phyloP scores from a whole-genome alignment of 64 coral and sea anemone species.

The Exaiptasia diaphana region DNA sequence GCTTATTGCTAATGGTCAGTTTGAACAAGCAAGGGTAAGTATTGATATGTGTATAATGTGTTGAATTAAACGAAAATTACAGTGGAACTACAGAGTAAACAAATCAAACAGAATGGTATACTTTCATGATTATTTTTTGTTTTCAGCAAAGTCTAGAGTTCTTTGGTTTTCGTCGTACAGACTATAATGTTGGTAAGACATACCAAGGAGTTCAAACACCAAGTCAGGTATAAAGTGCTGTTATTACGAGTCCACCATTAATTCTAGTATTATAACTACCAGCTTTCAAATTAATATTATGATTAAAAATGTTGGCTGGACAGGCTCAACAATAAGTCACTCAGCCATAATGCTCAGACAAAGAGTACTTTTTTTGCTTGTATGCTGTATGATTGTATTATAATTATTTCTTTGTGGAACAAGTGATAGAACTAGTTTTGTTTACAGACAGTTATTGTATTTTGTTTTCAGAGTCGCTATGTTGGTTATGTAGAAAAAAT shows the following conservation, averaged over 20 bases:
- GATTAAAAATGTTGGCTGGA: no score
- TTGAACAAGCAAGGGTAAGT: conserved; percentile 79
- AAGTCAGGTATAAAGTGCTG: conserved; percentile 70
- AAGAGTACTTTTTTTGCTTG: no score
- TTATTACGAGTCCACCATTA: neutral
- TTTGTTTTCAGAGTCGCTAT: conserved; percentile 75
- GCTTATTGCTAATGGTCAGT: conserved; percentile 85
- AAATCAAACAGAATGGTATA: no score
- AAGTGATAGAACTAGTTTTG: no score
- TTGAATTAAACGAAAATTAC: neutral
- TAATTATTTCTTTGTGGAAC: no score
- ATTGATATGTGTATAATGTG: neutral
- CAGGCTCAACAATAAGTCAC: no score
- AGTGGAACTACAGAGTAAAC: neutral
- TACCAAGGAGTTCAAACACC: conserved; percentile 96
- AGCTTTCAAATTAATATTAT: neutral
- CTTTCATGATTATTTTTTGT: neutral
- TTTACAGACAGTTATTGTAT: no score
- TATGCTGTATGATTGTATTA: no score
- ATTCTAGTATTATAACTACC: neutral
- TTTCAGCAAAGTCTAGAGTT: conserved; percentile 90
- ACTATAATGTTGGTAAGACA: conserved; percentile 78
- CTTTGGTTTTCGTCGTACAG: conserved; percentile 92
- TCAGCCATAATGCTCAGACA: no score
- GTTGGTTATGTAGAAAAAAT: conserved; percentile 92